Conservation (phyloP, 2,888 invertebrate genomes). For the Ochropleura plecta region DNA sequence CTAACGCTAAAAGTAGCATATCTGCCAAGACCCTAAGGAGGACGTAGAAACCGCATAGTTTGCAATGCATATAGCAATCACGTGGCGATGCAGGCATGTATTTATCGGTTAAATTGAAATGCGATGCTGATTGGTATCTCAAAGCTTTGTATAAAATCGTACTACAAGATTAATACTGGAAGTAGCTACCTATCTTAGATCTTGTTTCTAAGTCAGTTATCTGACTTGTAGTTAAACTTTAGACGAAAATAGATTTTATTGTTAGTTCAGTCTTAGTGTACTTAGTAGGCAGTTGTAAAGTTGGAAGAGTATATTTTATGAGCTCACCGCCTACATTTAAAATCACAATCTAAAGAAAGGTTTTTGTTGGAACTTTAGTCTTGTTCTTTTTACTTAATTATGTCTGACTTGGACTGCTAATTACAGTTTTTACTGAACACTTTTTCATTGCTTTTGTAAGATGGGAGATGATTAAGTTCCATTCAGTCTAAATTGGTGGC, state of each 20-base stretch:
- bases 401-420: slow-evolving; percentile 16
- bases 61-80: slow-evolving; percentile 18
- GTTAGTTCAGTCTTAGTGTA: neutral
- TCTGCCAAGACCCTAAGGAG: neutral
- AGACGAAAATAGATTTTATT: slow-evolving; percentile 23
- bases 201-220: slow-evolving; percentile 15
- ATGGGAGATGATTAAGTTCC: neutral
- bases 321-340: neutral
- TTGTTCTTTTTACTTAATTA: slow-evolving; percentile 1
- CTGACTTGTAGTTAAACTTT: slow-evolving; percentile 5
- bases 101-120: slow-evolving; percentile 28
- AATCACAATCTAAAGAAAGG: neutral
- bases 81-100: neutral
- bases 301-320: neutral
- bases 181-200: neutral
- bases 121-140: slow-evolving; percentile 29
- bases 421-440: slow-evolving; percentile 9
- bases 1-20: neutral
- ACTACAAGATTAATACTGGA: neutral
- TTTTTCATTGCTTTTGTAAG: neutral
- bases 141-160: slow-evolving; percentile 18
- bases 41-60: slow-evolving; percentile 13
- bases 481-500: neutral
- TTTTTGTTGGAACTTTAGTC: neutral
- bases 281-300: too few species aligned